Percentiles rank a stretch among this genome's conserved stretches.
phyloP scores from a whole-genome alignment of 2,113 vertebrate species.

The Montifringilla adamsi region DNA sequence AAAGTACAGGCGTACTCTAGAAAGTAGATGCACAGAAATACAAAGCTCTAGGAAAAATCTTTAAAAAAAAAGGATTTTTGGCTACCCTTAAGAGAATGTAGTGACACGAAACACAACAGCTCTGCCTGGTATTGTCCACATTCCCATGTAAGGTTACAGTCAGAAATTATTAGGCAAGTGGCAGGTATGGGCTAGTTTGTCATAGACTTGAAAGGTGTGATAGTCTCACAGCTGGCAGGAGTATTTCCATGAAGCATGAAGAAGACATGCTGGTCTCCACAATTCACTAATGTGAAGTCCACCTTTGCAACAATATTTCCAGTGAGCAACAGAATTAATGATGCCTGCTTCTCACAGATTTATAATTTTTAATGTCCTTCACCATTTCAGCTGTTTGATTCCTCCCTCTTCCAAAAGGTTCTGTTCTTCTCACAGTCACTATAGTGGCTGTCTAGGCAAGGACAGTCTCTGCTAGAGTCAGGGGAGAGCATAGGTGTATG shows the following conservation, averaged over 20 bases:
- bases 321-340: neutral
- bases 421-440: neutral
- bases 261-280: neutral
- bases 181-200: neutral
- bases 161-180: neutral
- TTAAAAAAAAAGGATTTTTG: neutral
- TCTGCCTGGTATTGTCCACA: neutral
- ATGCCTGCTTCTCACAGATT: neutral
- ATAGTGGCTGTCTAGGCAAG: neutral
- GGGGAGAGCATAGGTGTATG: accelerated
- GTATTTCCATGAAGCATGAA: neutral
- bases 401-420: neutral
- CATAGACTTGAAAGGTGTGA: neutral
- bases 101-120: neutral
- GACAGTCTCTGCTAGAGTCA: neutral
- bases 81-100: neutral
- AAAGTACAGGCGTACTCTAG: neutral
- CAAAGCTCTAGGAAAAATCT: neutral
- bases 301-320: neutral
- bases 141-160: neutral
- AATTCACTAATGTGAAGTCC: neutral
- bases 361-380: neutral
- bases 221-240: neutral
- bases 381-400: neutral
- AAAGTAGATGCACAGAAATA: neutral